Base-by-base conservation (phyloP, 2,888 invertebrate species). In the Chaitophorus viminalis region DNA sequence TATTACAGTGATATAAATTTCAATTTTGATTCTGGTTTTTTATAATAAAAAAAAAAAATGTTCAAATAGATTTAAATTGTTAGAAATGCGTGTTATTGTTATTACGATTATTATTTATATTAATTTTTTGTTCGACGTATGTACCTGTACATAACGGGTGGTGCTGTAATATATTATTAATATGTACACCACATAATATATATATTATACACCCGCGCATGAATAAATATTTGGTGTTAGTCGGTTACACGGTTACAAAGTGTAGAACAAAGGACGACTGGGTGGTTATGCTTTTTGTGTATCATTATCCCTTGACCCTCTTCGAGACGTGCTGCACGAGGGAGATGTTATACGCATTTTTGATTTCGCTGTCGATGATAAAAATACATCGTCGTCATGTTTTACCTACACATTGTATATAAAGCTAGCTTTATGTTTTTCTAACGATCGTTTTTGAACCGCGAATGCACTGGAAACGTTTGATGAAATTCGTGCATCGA, bases 201-300 rank as follows among this genome's bases (percentile, higher is more conserved):
- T 9, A 46, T 9, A 46, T 25, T 3, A 8, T 21, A 60, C 25
- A 25, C 60, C 21, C 60, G 25, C 60, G 25, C 60, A 60, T 25
- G 60, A 21, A 60, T 60, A 21, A 25, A 60, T 60, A 29, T 52
- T 46, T 33, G n/a, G 82, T 5, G 82, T 33, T 72, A 18, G 70
- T 68, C 33, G 54, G 36, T 68, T 18, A 54, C 11, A n/a, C n/a
- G n/a, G n/a, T 17, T 17, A 36, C 6, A 3, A 36, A 2, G n/a
- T 33, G 68, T 8, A 68, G 39, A 39, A 68, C 72, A 74, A 82
- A 74, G 74, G 82, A 82, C 36, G 33, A n/a, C 54, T 9, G 52
- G 52, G 46, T n/a, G 14, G 52, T 36, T 82, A 46, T 46, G 54
- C 54, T 74, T 36, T 74, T 60, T 14, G 82, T 54, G 36, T 82